Percentiles rank a stretch among this genome's conserved stretches.
These are phyloP conservation scores for Neocloeon triangulifer DNA, from an alignment of 1,140 invertebrate species.

Conservation along the genomic window DNA sequence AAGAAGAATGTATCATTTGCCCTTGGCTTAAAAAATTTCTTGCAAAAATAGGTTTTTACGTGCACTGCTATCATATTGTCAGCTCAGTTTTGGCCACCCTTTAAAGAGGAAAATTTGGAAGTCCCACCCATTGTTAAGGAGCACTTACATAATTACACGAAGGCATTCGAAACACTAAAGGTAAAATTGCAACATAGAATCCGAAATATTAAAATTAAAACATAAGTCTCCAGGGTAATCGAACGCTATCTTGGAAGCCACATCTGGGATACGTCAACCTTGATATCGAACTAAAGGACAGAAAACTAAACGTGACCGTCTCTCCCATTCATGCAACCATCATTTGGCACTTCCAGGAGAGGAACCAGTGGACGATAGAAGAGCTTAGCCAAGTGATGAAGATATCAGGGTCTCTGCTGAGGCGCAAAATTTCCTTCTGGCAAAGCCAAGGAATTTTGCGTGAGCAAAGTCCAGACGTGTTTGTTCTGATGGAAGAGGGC, in stretches of 20 bases:
- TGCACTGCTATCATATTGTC: slow-evolving; percentile 76
- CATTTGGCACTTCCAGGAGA: slow-evolving; percentile 83
- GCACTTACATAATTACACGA: slow-evolving; percentile 70
- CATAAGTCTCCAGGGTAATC: slow-evolving; percentile 40
- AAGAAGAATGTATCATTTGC: too few relatives aligned
- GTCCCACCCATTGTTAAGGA: slow-evolving; percentile 58
- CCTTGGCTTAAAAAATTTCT: too few relatives aligned
- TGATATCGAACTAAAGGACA: slow-evolving; percentile 71
- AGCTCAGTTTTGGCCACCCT: slow-evolving; percentile 96
- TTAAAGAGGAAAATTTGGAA: slow-evolving; percentile 83
- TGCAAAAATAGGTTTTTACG: slow-evolving; percentile 35
- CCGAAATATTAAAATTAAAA: too few relatives aligned
- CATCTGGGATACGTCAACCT: slow-evolving; percentile 80
- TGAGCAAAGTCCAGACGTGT: slow-evolving; percentile 51
- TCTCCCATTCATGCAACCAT: slow-evolving; percentile 85
- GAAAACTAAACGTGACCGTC: slow-evolving; percentile 61
- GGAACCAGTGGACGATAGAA: slow-evolving; percentile 64
- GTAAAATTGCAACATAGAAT: too few relatives aligned
- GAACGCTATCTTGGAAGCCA: slow-evolving; percentile 83
- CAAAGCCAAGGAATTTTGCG: slow-evolving; percentile 59
- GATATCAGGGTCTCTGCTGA: slow-evolving; percentile 54
- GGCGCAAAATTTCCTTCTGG: slow-evolving; percentile 79
- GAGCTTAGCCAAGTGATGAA: slow-evolving; percentile 65
- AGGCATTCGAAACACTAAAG: slow-evolving; percentile 80
- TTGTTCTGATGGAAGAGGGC: slow-evolving; percentile 52